phyloP scores from a whole-genome alignment of 2,888 invertebrate genomes.

The Octonoba sinensis region DNA sequence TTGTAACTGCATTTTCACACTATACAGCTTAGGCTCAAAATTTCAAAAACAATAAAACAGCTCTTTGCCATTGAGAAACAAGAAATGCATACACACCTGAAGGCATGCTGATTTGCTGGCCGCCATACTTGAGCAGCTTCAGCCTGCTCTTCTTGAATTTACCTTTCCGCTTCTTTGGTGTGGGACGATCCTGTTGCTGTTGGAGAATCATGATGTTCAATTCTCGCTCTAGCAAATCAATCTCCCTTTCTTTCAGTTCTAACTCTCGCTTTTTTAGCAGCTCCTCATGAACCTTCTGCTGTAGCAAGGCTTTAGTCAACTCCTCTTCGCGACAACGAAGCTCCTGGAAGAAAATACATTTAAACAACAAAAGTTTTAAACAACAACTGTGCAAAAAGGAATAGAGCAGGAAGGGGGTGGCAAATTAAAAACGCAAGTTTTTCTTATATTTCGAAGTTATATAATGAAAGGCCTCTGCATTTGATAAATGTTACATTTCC shows the following conservation, averaged over 20 bases:
- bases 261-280: conserved; percentile 83
- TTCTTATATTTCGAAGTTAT: too few relatives aligned
- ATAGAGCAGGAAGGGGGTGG: neutral
- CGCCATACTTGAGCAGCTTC: conserved; percentile 77
- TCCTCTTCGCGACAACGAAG: conserved; percentile 93
- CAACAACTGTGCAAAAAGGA: conserved; percentile 74
- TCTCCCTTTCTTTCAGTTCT: conserved; percentile 89
- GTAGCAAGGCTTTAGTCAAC: conserved; percentile 85
- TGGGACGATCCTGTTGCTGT: conserved; percentile 77
- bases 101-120: conserved; percentile 64
- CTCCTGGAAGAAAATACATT: conserved; percentile 38
- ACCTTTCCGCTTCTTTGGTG: conserved; percentile 90
- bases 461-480: too few relatives aligned
- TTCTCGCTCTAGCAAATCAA: conserved; percentile 89
- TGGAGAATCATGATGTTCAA: conserved; percentile 88
- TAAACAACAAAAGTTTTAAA: conserved; percentile 74
- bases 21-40: too few relatives aligned
- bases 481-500: too few relatives aligned
- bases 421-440: neutral
- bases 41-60: too few relatives aligned
- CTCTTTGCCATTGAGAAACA: neutral
- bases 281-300: conserved; percentile 89
- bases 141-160: conserved; percentile 84
- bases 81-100: conserved; percentile 40
- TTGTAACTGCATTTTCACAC: too few relatives aligned